These are phyloP conservation scores for Riparia riparia DNA, from an alignment of 2,113 vertebrate genomes.

Conservation along the genomic window DNA sequence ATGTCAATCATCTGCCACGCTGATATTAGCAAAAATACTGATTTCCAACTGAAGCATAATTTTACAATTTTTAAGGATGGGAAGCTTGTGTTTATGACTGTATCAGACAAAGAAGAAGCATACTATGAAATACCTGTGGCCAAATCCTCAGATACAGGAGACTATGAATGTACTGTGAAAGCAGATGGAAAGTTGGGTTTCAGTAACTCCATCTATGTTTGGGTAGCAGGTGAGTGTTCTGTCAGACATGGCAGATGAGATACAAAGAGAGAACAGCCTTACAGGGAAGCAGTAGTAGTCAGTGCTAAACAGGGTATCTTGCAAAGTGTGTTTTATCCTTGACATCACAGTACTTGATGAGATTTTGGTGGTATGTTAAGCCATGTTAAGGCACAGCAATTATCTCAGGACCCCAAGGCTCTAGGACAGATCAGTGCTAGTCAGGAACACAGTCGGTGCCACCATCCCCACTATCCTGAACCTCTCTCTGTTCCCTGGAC, in stretches of 20 bases:
- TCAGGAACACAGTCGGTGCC: background rate
- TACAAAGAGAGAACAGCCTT: background rate
- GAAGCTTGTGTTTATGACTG: constrained; percentile 4
- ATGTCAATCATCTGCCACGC: constrained; percentile 65
- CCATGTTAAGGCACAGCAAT: background rate
- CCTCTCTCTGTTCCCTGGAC: background rate
- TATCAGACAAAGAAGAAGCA: background rate
- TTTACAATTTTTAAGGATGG: constrained; percentile 73
- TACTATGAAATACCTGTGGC: constrained; percentile 36
- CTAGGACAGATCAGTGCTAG: background rate
- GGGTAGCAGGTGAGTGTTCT: constrained; percentile 69
- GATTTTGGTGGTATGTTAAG: background rate
- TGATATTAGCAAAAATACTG: constrained; percentile 67
- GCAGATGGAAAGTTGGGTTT: constrained; percentile 46
- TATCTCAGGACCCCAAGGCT: background rate
- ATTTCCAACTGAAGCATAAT: constrained; percentile 27
- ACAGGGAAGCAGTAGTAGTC: background rate
- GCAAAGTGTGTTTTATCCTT: background rate
- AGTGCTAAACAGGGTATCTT: background rate
- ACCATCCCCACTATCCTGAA: background rate
- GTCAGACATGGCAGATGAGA: background rate
- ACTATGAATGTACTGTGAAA: constrained; percentile 68
- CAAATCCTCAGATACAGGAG: constrained; percentile 69
- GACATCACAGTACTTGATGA: background rate
- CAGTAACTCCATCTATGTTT: background rate